A percentile compares a stretch with the other conserved stretches of the same genome.
phyloP scores from a whole-genome alignment of 92 coral and sea anemone genomes.

The Epizoanthus illoricatus region DNA sequence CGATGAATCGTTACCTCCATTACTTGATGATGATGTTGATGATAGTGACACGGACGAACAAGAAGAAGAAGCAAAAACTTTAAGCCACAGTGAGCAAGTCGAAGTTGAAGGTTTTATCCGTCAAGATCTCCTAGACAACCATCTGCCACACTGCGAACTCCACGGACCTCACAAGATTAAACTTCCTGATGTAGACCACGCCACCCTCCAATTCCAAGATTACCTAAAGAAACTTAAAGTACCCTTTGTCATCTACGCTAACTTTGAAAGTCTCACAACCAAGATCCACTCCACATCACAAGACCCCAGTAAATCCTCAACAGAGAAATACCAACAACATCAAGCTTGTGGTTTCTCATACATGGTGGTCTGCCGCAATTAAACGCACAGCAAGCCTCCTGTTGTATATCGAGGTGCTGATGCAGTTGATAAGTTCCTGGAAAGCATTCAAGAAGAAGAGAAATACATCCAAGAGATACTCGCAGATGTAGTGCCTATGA shows the following conservation, averaged over 20 bases:
- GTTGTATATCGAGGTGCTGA: conserved; percentile 40
- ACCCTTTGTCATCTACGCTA: conserved; percentile 10
- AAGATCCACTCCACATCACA: too few relatives aligned
- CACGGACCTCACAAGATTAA: conserved; percentile 46
- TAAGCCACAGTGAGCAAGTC: too few relatives aligned
- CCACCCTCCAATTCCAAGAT: conserved; percentile 34
- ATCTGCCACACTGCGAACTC: conserved; percentile 9
- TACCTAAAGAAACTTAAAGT: conserved; percentile 41
- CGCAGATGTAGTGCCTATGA: conserved; percentile 47
- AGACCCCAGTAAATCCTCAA: too few relatives aligned
- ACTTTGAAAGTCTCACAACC: background rate
- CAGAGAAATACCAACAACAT: conserved; percentile 15
- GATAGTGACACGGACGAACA: too few relatives aligned
- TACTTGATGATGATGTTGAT: too few relatives aligned
- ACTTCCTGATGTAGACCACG: conserved; percentile 40
- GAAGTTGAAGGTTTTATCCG: conserved; percentile 25
- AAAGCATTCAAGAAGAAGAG: conserved; percentile 31
- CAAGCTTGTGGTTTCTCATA: conserved; percentile 22
- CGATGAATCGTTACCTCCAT: too few relatives aligned
- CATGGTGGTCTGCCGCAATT: background rate
- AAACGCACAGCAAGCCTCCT: conserved; percentile 25
- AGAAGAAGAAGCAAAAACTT: too few relatives aligned
- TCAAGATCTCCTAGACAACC: conserved; percentile 21
- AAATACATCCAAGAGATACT: conserved; percentile 26
- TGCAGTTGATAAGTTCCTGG: conserved; percentile 33